Evolutionary conservation across 2,113 vertebrate species (phyloP).

Genomic region (Leucopsar rothschildi): DNA sequence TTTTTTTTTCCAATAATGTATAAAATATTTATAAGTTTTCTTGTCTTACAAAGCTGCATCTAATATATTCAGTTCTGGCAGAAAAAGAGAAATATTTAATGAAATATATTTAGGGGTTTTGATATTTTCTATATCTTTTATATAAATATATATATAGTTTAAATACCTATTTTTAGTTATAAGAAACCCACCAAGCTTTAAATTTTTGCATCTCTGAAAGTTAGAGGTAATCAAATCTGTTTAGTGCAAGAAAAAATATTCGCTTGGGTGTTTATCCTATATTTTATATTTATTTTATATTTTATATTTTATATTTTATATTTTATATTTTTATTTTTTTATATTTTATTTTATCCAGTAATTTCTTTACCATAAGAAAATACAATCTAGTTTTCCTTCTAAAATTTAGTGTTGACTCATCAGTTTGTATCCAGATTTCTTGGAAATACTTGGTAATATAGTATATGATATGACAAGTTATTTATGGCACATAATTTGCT

Average conservation of each 20-base stretch:
- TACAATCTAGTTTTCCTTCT: background rate
- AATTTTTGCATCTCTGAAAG: background rate
- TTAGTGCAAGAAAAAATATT: background rate
- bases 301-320: background rate
- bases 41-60: background rate
- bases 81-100: background rate
- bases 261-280: background rate
- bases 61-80: background rate
- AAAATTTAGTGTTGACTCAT: background rate
- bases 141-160: background rate
- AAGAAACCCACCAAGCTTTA: accelerated
- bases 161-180: background rate
- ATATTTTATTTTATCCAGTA: background rate
- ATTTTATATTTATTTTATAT: too few relatives aligned
- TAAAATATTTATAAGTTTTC: background rate
- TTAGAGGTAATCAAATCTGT: background rate
- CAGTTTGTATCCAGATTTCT: background rate
- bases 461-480: constrained; percentile 12
- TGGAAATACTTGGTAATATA: background rate
- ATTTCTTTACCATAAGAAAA: background rate
- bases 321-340: background rate
- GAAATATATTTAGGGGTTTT: accelerated
- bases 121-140: background rate
- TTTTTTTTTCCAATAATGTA: background rate
- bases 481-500: constrained; percentile 20